A percentile compares a stretch with the other conserved stretches of the same genome.
phyloP scores from a whole-genome alignment of 1,140 invertebrate species.

The Ceratosolen fusciceps region DNA sequence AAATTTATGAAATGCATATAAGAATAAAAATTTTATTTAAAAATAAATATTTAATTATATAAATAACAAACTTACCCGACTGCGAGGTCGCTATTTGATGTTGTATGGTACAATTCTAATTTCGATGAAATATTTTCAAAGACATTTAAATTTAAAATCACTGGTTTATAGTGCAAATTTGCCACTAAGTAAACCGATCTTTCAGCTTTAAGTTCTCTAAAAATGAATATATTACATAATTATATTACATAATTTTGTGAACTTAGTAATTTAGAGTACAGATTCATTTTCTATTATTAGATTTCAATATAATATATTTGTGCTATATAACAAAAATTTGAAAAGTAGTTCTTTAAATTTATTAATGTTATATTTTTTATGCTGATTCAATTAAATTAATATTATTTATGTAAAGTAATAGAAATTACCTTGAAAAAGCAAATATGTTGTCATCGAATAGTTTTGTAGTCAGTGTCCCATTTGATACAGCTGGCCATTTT shows the following conservation, averaged over 20 bases:
- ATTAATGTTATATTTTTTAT: neutral
- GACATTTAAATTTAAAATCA: conserved; percentile 64
- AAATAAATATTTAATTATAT: neutral
- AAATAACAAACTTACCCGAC: neutral
- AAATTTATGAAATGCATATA: too few relatives aligned
- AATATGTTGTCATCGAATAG: conserved; percentile 66
- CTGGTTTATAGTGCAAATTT: conserved; percentile 66
- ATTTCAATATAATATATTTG: neutral
- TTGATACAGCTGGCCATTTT: conserved; percentile 61
- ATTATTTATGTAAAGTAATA: neutral
- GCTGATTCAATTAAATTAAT: neutral
- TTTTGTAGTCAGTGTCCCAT: conserved; percentile 62
- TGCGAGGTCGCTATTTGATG: neutral
- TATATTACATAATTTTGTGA: too few relatives aligned
- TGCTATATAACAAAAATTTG: neutral
- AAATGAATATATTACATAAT: too few relatives aligned
- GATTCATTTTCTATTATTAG: neutral
- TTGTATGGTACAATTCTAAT: conserved; percentile 49
- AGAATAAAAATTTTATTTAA: too few relatives aligned
- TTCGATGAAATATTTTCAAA: conserved; percentile 56
- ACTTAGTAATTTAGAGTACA: neutral
- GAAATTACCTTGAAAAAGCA: conserved; percentile 66
- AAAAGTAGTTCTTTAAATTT: neutral
- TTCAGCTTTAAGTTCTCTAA: conserved; percentile 41
- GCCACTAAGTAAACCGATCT: conserved; percentile 65